These are phyloP conservation scores for Hyperoplus lanceolatus DNA, from an alignment of 2,797 vertebrate species.

Conservation along the genomic window DNA sequence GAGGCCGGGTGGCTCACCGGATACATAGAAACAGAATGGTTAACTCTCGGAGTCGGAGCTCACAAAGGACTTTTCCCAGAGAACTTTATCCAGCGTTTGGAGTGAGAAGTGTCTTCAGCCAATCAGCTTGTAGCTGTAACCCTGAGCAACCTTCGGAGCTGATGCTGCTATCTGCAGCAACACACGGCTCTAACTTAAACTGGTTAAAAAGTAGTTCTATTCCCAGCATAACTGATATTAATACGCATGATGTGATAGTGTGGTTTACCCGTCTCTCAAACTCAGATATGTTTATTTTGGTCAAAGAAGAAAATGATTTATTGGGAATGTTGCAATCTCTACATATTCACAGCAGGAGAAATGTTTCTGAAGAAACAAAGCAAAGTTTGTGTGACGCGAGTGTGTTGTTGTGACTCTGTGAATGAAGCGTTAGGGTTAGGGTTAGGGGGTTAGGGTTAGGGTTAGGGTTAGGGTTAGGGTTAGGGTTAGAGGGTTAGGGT, in stretches of 20 bases:
- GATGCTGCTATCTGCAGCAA: constrained; percentile 70
- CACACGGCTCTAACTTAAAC: constrained; percentile 3
- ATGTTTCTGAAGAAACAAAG: constrained; percentile 74
- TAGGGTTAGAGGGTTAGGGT: no score
- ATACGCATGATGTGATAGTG: constrained; percentile 80
- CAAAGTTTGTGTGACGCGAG: constrained; percentile 85
- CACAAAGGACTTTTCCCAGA: constrained; percentile 96
- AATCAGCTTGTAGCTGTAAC: constrained; percentile 72
- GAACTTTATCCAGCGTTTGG: constrained; percentile 91
- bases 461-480: no score
- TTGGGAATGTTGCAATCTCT: constrained; percentile 71
- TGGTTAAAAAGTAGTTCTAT: constrained; percentile 56
- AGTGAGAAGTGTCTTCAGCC: constrained; percentile 75
- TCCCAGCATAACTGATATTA: constrained; percentile 67
- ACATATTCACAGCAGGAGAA: constrained; percentile 75
- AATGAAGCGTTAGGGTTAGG: constrained; percentile 86
- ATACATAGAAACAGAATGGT: constrained; percentile 92
- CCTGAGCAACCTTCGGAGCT: constrained; percentile 42
- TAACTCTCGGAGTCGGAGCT: constrained; percentile 83
- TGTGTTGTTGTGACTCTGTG: constrained; percentile 86
- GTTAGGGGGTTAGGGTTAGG: constrained; percentile 24
- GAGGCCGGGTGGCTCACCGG: constrained; percentile 98
- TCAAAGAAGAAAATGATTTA: constrained; percentile 79
- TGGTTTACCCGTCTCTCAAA: constrained; percentile 73
- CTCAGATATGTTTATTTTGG: constrained; percentile 73